phyloP scores from a whole-genome alignment of 2,797 vertebrate genomes.

The Sandelia bainsii region DNA sequence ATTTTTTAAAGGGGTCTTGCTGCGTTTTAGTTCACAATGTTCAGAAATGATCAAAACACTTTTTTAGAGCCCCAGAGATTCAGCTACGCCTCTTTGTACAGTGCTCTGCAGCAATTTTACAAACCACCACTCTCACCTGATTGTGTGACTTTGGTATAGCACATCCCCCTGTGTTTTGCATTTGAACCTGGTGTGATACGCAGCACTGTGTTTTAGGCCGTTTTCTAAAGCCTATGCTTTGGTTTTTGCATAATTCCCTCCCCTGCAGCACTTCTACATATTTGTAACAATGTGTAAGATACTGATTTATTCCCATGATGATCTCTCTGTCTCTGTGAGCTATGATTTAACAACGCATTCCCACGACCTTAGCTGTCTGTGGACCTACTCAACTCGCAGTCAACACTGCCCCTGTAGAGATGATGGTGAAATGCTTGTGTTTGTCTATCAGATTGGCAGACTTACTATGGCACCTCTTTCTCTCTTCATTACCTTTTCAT shows the following conservation, averaged over 20 bases:
- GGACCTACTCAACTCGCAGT: slow-evolving; percentile 66
- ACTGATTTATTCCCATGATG: slow-evolving; percentile 70
- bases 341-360: slow-evolving; percentile 62
- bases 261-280: slow-evolving; percentile 55
- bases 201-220: slow-evolving; percentile 39
- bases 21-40: slow-evolving; percentile 53
- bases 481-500: slow-evolving; percentile 76
- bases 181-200: slow-evolving; percentile 52
- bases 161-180: slow-evolving; percentile 56
- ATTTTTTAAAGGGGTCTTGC: slow-evolving; percentile 58
- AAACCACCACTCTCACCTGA: slow-evolving; percentile 62
- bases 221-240: slow-evolving; percentile 47
- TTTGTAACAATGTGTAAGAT: slow-evolving; percentile 68
- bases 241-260: slow-evolving; percentile 57
- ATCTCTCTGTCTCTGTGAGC: slow-evolving; percentile 52
- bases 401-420: slow-evolving; percentile 78
- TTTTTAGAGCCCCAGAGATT: slow-evolving; percentile 40
- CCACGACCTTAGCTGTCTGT: slow-evolving; percentile 68
- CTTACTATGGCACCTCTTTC: slow-evolving; percentile 53
- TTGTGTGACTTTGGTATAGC: slow-evolving; percentile 48
- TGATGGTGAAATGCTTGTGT: slow-evolving; percentile 63
- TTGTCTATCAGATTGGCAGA: slow-evolving; percentile 65
- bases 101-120: slow-evolving; percentile 53
- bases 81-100: slow-evolving; percentile 34
- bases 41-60: slow-evolving; percentile 54